Percentiles rank a stretch among this genome's conserved stretches.
These are phyloP conservation scores for Caenorhabditis sp. DNA, from an alignment of 2,888 invertebrate species.

Conservation along the genomic window DNA sequence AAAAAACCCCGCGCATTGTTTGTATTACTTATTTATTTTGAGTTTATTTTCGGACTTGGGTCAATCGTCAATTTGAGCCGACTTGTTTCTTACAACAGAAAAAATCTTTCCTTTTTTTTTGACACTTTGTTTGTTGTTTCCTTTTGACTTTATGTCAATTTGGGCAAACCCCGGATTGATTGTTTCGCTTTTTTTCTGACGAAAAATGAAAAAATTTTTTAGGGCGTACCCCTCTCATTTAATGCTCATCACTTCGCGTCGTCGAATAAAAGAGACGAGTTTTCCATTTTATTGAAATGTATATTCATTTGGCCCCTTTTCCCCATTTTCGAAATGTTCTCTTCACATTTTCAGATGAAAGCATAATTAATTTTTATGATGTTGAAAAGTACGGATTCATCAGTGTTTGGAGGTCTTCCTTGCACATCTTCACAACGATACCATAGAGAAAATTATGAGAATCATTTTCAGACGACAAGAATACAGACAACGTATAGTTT, in stretches of 20 bases:
- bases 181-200: too few relatives aligned
- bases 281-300: not conserved
- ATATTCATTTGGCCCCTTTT: not conserved
- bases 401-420: not conserved
- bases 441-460: not conserved
- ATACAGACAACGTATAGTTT: slow-evolving; percentile 2
- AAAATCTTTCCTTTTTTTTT: not conserved
- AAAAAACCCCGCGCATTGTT: not conserved
- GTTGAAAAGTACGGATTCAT: not conserved
- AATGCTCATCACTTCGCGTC: not conserved
- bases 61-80: not conserved
- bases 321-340: not conserved
- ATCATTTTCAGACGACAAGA: not conserved
- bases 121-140: not conserved
- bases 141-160: too few relatives aligned
- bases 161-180: too few relatives aligned
- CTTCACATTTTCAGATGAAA: not conserved
- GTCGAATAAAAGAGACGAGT: not conserved
- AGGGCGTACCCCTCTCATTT: not conserved
- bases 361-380: not conserved
- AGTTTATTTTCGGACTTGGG: not conserved
- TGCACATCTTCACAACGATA: not conserved
- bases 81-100: not conserved
- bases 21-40: not conserved
- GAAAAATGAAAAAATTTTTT: not conserved